These are phyloP conservation scores for Psophia crepitans DNA, from an alignment of 2,113 vertebrate genomes.

Conservation along the genomic window DNA sequence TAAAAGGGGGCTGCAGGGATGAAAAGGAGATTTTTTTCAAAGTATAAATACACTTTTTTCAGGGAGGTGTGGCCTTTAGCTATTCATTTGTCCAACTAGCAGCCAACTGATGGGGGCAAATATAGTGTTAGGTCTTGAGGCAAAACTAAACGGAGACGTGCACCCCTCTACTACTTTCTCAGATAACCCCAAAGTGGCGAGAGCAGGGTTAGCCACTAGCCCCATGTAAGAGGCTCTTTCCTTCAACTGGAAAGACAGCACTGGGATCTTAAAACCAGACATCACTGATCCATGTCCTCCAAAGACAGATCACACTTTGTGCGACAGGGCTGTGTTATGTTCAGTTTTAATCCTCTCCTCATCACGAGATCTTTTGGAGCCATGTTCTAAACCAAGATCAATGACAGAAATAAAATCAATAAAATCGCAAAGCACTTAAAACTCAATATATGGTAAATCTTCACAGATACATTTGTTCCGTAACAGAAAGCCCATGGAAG, in stretches of 20 bases:
- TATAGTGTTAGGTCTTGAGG: not conserved
- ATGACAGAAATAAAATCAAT: not conserved
- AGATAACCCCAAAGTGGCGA: not conserved
- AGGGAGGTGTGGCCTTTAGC: not conserved
- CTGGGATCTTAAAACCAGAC: not conserved
- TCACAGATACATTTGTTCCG: not conserved
- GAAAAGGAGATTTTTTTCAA: not conserved
- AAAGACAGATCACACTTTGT: not conserved
- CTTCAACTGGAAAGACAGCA: not conserved
- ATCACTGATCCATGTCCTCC: not conserved
- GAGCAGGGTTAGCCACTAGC: not conserved
- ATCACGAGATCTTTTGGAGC: accelerated
- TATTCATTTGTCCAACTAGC: not conserved
- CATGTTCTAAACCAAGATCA: not conserved
- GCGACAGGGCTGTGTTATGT: not conserved
- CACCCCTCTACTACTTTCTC: not conserved
- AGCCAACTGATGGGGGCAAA: not conserved
- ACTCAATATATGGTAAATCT: not conserved
- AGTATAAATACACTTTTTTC: not conserved
- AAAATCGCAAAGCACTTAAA: not conserved
- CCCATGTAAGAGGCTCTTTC: not conserved
- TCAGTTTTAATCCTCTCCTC: not conserved
- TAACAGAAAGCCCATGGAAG: not conserved
- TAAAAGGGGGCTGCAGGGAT: accelerated
- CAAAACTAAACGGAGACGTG: not conserved